Percentiles rank a stretch among this genome's conserved stretches.
phyloP scores from a whole-genome alignment of 2,888 invertebrate species.

The Drosophila diplacantha region DNA sequence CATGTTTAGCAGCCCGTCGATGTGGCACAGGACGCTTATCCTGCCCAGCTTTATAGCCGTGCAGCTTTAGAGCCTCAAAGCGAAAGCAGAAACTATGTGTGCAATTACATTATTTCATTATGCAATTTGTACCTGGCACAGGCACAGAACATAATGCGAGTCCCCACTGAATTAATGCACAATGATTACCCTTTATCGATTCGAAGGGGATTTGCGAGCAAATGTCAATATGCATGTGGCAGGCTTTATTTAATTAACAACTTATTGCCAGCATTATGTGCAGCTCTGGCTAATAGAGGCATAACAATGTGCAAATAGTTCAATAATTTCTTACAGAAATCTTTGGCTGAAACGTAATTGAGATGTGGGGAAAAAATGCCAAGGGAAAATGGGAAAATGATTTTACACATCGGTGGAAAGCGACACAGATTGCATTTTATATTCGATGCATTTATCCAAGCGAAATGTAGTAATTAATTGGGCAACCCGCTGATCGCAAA shows the following conservation, averaged over 20 bases:
- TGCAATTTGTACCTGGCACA: slow-evolving; percentile 6
- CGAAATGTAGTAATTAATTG: slow-evolving; percentile 28
- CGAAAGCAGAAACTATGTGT: neutral
- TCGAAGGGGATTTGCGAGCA: slow-evolving; percentile 1
- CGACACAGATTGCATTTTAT: slow-evolving; percentile 8
- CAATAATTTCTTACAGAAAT: neutral
- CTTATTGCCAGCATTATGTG: slow-evolving; percentile 1
- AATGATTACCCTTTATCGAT: slow-evolving; percentile 4
- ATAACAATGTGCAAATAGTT: slow-evolving; percentile 8
- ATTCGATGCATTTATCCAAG: slow-evolving; percentile 16
- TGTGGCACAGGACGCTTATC: neutral
- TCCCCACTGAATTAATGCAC: neutral
- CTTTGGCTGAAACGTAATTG: neutral
- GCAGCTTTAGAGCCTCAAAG: neutral
- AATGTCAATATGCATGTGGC: neutral
- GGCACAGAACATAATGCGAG: neutral
- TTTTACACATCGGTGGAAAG: slow-evolving; percentile 4
- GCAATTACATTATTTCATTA: slow-evolving; percentile 1
- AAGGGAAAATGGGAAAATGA: slow-evolving; percentile 5
- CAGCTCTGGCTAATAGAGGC: neutral
- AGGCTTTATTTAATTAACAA: slow-evolving; percentile 7
- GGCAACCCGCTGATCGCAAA: slow-evolving; percentile 40
- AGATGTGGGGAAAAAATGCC: neutral
- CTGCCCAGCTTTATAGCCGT: no score
- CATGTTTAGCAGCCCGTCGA: neutral